Base-by-base conservation (phyloP, 2,797 vertebrate genomes). In the Xiphorhynchus erythropygius region DNA sequence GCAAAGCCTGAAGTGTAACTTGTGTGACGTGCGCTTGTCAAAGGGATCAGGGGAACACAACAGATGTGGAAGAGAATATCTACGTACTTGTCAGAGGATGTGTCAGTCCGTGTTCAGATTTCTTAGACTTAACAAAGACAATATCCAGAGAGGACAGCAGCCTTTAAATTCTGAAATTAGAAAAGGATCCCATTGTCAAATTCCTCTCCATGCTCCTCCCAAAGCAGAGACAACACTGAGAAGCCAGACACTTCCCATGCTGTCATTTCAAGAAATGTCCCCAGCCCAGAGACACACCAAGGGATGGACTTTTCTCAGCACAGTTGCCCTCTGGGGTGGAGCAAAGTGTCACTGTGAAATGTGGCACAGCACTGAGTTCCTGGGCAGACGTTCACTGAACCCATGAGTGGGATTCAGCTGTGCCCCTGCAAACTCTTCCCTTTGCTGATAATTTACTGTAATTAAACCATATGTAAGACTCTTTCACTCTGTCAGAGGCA, bases 401-500 rank as follows among this genome's bases (percentile, higher is more conserved):
- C 91, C 88, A 80, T 9, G 81, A 84, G 82, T 32, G 32, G 82
- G 47, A 86, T 93, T 93, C 95, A 93, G 85, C 94, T 90, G 87
- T 74, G 71, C 95, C 87, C 76, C 56, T 84, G 74, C 77, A 96
- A 86, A 76, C 85, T 60, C 83, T 46, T 93, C 78, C 83, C 74
- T 73, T 78, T 83, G 91, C 90, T 81, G 68, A 35, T 95, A 84
- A 94, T 96, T 94, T 81, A 14, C 85, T 81, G 62, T 93, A 94
- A 97, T 97, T 96, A 97, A 95, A 90, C 94, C 95, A 89, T 92
- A 94, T 87, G 94, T 89, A 95, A 91, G 80, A 77, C 60, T 73
- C 84, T 92, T 85, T 55, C 94, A 42, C 88, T 94, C 94, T 71
- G 78, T 92, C 93, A 86, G 84, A 94, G 73, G 84, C 86, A 79